phyloP scores from a whole-genome alignment of 2,113 vertebrate species.

The Anoura caudifer region DNA sequence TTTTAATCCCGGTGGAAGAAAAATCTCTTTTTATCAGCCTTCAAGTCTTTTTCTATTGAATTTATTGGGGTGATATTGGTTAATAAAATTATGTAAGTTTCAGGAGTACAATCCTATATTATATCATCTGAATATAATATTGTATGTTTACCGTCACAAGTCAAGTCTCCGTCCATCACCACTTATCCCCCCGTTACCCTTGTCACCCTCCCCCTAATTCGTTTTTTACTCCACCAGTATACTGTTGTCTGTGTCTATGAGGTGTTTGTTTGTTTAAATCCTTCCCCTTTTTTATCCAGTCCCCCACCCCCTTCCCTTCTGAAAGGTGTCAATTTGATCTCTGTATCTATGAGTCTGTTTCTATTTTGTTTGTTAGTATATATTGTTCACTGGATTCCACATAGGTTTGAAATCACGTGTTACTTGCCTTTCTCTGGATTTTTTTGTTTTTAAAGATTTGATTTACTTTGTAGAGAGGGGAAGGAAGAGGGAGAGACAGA shows the following conservation, averaged over 20 bases:
- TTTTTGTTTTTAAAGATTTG: neutral
- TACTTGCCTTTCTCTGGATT: neutral
- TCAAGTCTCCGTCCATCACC: neutral
- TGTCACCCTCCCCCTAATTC: neutral
- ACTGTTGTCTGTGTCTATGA: neutral
- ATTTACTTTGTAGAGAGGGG: too few species aligned
- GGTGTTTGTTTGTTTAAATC: neutral
- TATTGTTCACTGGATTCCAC: too few species aligned
- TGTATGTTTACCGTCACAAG: neutral
- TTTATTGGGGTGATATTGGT: neutral
- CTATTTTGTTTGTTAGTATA: too few species aligned
- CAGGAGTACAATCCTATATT: neutral
- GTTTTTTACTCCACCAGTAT: neutral
- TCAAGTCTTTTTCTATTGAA: neutral
- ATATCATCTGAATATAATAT: neutral
- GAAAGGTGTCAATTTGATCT: neutral
- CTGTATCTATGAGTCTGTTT: neutral
- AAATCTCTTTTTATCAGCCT: slow-evolving; percentile 18
- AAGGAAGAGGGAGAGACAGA: too few species aligned
- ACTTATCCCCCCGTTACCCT: neutral
- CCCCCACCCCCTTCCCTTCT: neutral
- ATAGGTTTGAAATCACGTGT: too few species aligned
- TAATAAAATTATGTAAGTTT: neutral
- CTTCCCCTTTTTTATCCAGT: neutral
- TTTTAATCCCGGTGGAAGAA: slow-evolving; percentile 20